A percentile compares a stretch with the other conserved stretches of the same genome.
phyloP scores from a whole-genome alignment of 2,888 invertebrate species.

The Lamellibrachia satsuma region DNA sequence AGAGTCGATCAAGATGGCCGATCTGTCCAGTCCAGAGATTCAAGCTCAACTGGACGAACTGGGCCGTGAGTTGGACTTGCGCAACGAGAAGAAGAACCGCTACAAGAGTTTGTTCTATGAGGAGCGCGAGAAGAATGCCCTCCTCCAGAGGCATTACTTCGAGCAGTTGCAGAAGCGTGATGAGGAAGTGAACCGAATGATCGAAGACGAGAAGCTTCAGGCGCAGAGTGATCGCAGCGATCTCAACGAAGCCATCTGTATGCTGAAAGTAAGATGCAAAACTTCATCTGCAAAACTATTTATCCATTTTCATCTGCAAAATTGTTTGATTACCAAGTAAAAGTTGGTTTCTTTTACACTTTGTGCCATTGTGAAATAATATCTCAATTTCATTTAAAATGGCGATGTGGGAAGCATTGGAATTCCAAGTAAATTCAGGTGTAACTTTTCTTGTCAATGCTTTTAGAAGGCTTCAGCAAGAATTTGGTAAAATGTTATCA shows the following conservation, averaged over 20 bases:
- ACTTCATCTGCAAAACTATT: neutral
- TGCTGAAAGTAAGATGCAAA: neutral
- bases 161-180: constrained; percentile 38
- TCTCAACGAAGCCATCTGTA: neutral
- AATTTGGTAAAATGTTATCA: too few relatives aligned
- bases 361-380: neutral
- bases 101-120: constrained; percentile 46
- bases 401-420: too few relatives aligned
- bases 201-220: neutral
- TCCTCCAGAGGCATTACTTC: constrained; percentile 41
- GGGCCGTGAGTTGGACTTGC: constrained; percentile 38
- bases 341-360: neutral
- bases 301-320: too few relatives aligned
- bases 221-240: neutral
- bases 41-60: constrained; percentile 29
- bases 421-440: too few relatives aligned
- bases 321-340: too few relatives aligned
- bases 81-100: constrained; percentile 48
- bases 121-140: constrained; percentile 44
- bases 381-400: too few relatives aligned
- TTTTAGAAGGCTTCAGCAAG: too few relatives aligned
- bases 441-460: too few relatives aligned
- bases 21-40: constrained; percentile 23
- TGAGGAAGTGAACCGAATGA: neutral
- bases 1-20: neutral